Percentiles rank a stretch among this genome's conserved stretches.
Conservation (phyloP, 2,113 vertebrate genomes). For the Ptyas mucosa region DNA sequence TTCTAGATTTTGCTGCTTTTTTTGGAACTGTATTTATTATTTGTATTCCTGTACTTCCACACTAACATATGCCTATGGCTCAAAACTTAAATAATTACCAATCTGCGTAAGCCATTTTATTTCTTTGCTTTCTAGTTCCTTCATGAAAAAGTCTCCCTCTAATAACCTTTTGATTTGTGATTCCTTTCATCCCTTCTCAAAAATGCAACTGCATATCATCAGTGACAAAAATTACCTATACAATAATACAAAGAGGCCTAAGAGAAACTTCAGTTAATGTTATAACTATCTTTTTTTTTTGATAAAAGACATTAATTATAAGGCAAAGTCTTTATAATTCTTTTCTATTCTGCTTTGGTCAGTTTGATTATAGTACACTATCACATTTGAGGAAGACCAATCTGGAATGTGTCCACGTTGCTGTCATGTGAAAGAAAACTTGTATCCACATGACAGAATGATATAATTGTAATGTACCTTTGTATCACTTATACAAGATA, state of each 20-base stretch:
- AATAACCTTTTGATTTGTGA: background rate
- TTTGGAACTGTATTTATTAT: background rate
- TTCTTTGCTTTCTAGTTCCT: background rate
- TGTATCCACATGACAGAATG: rapidly evolving
- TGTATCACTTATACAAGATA: background rate
- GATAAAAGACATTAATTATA: background rate
- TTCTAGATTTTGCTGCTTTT: background rate
- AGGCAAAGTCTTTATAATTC: background rate
- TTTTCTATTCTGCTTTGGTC: background rate
- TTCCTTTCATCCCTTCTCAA: background rate
- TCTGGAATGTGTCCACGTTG: background rate
- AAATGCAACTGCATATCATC: background rate
- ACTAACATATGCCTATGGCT: background rate
- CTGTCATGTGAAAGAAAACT: background rate
- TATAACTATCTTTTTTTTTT: background rate
- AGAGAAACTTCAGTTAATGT: background rate
- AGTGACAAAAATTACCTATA: background rate
- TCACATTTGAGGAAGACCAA: background rate
- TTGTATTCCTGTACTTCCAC: background rate
- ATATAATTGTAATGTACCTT: background rate
- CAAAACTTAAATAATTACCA: background rate
- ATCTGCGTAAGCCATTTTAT: background rate
- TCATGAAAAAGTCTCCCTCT: background rate
- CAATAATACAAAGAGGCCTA: background rate
- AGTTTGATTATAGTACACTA: background rate